phyloP scores from a whole-genome alignment of 2,888 invertebrate genomes.

The Thysanoteuthis rhombus region DNA sequence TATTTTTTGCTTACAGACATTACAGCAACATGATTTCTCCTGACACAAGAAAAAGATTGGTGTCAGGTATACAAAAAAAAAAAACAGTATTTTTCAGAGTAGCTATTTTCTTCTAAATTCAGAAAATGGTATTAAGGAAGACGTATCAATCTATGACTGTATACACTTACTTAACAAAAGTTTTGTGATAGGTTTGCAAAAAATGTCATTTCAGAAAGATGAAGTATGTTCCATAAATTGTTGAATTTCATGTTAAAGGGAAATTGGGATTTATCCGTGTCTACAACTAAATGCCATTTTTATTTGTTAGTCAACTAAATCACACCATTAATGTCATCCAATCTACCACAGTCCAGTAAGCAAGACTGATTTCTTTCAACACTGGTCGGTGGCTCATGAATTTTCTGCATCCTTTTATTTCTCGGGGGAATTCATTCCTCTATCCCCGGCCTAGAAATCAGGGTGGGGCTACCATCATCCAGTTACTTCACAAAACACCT shows the following conservation, averaged over 20 bases:
- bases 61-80: too few species aligned
- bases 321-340: neutral
- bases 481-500: neutral
- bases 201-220: too few species aligned
- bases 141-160: too few species aligned
- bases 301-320: neutral
- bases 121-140: too few species aligned
- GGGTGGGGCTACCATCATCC: neutral
- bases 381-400: neutral
- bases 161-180: too few species aligned
- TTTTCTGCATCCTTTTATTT: neutral
- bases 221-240: neutral
- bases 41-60: too few species aligned
- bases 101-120: too few species aligned
- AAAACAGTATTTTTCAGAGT: too few species aligned
- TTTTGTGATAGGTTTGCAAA: too few species aligned
- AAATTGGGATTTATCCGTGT: neutral
- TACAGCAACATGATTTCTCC: too few species aligned
- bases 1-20: neutral
- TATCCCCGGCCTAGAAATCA: neutral
- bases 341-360: conserved; percentile 12
- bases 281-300: neutral
- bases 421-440: neutral
- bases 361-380: neutral
- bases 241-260: neutral